Base-by-base conservation (phyloP, 92 coral and sea anemone species). In the Parazoanthus swiftii region DNA sequence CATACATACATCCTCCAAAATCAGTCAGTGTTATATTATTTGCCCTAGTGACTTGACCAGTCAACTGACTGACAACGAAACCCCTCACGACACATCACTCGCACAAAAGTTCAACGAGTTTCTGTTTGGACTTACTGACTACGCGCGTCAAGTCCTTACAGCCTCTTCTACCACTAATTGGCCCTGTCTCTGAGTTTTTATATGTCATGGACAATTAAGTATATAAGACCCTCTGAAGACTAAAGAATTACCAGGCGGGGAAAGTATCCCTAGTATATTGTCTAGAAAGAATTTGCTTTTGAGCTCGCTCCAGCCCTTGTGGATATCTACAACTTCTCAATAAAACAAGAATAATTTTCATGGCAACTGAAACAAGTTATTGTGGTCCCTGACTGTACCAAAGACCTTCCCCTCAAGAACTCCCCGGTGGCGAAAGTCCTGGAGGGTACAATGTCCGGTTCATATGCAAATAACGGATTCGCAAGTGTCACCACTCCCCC, bases 241-340 rank as follows among this genome's bases (percentile, higher is more conserved):
- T 29, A 89, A 79, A 43, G 79, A 89, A 54, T 85, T 89, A 5
- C 89, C 91, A 37, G 93, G 93, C 54, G 85, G 91, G 29, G 91
- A 91, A 44, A 74, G 39, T 74, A 81, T 82, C 39, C 93, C 91
- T 23, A 86, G 74, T 36, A 88, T 82, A 44, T 44, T 81, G 89
- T 89, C 23, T 80, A 36, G 63, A 85, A 78, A 44, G 70, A 39
- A 44, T 79, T 90, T 73, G 70, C 90, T 58, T 78, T 29, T 63
- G 89, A 89, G 81, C 63, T 89, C 37, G 48, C 89, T 44, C 85
- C 92, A 26, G 76, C 66, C 58, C 25, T 91, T 16, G 91, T 88
- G 48, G 94, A 89, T 38, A 89, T 85, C 29, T 89, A 89, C 78
- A 91, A 89, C 90, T 79, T 88, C 1, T 91, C 92, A 35, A 63